These are phyloP conservation scores for Strigamia maritima DNA, from an alignment of 2,888 invertebrate species.

Conservation along the genomic window DNA sequence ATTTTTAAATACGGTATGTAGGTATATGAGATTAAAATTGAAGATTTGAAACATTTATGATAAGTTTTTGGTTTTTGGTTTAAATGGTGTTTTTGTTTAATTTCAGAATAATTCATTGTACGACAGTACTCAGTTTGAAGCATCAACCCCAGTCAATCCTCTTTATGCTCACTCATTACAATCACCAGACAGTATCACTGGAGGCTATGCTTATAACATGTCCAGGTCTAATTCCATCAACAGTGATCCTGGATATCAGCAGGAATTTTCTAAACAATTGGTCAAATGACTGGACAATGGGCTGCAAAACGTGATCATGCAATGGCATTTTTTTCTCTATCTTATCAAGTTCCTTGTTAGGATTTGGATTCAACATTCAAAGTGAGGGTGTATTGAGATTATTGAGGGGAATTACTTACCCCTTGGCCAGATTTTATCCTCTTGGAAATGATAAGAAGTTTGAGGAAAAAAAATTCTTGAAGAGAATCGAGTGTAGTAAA, in stretches of 20 bases:
- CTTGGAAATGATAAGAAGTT: background rate
- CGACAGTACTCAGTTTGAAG: slow-evolving; percentile 65
- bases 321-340: background rate
- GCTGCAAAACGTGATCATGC: background rate
- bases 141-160: slow-evolving; percentile 63
- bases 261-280: background rate
- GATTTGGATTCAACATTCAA: background rate
- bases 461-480: background rate
- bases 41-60: too few relatives aligned
- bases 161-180: slow-evolving; percentile 68
- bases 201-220: slow-evolving; percentile 52
- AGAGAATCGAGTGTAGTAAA: background rate
- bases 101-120: slow-evolving; percentile 68
- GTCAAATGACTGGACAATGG: background rate
- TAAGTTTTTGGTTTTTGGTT: too few relatives aligned
- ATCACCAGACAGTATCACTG: slow-evolving; percentile 68
- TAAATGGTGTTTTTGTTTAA: slow-evolving; percentile 47
- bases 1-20: too few relatives aligned
- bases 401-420: background rate
- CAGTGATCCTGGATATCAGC: slow-evolving; percentile 39
- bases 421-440: background rate
- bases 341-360: background rate
- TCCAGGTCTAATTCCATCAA: slow-evolving; percentile 42
- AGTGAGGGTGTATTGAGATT: background rate
- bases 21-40: too few relatives aligned